phyloP scores from a whole-genome alignment of 2,113 vertebrate genomes.

The Gnathonemus echidnorhynchus region DNA sequence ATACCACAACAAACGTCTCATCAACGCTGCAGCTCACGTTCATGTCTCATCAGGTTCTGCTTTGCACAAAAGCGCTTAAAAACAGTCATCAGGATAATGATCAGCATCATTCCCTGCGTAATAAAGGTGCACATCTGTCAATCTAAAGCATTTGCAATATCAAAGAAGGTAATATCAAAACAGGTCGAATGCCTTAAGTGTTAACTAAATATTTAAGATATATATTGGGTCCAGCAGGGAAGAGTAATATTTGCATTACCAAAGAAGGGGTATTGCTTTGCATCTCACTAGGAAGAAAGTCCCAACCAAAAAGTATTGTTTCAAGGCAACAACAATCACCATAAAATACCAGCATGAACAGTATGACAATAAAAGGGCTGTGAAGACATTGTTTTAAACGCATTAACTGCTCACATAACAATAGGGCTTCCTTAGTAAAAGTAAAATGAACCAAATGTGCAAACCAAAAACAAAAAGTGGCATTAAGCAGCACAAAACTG shows the following conservation, averaged over 20 bases:
- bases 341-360: background rate
- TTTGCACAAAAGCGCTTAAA: background rate
- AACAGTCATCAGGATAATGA: background rate
- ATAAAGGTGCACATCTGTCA: background rate
- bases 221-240: background rate
- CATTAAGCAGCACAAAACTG: background rate
- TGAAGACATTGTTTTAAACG: background rate
- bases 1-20: background rate
- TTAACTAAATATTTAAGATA: constrained; percentile 19
- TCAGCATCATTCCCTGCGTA: background rate
- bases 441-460: background rate
- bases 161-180: background rate
- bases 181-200: background rate
- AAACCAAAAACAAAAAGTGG: background rate
- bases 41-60: background rate
- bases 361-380: background rate
- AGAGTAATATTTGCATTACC: constrained; percentile 9
- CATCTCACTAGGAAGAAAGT: constrained; percentile 16
- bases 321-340: background rate
- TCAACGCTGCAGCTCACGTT: background rate
- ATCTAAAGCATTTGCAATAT: background rate
- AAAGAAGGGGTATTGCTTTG: constrained; percentile 39
- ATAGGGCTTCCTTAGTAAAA: background rate
- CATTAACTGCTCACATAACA: background rate
- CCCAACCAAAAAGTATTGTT: constrained; percentile 17